phyloP scores from a whole-genome alignment of 2,888 invertebrate species.

The Pemphredon lugubris region DNA sequence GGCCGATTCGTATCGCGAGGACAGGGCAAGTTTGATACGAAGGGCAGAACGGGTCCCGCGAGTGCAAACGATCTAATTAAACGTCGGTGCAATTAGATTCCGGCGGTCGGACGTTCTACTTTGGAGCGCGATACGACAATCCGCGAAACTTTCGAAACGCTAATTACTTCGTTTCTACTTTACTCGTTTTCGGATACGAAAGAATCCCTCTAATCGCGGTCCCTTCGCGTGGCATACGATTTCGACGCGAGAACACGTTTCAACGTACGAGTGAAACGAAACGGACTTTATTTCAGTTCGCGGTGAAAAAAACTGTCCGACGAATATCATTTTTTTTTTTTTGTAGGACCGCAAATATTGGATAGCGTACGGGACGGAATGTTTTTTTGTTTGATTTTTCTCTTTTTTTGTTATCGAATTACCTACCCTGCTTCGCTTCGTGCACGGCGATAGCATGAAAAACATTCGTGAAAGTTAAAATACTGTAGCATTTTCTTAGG shows the following conservation, averaged over 20 bases:
- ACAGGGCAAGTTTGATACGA: conserved; percentile 55
- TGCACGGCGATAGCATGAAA: too few species aligned
- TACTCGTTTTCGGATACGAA: conserved; percentile 33
- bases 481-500: too few species aligned
- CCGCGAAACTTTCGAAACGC: conserved; percentile 45
- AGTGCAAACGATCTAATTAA: conserved; percentile 61
- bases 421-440: too few species aligned
- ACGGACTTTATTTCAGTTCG: not conserved
- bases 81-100: conserved; percentile 53
- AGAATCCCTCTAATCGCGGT: conserved; percentile 15
- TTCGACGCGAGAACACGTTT: too few species aligned
- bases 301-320: too few species aligned
- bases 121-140: conserved; percentile 46
- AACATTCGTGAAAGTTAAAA: too few species aligned
- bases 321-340: too few species aligned
- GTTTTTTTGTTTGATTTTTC: too few species aligned
- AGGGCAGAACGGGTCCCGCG: conserved; percentile 46
- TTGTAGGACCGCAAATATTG: too few species aligned
- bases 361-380: too few species aligned
- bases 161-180: conserved; percentile 54
- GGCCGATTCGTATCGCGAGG: conserved; percentile 62
- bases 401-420: too few species aligned
- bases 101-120: conserved; percentile 17
- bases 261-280: too few species aligned
- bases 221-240: conserved; percentile 21